Base-by-base conservation (phyloP, 2,113 vertebrate genomes). In the Mus pahari region DNA sequence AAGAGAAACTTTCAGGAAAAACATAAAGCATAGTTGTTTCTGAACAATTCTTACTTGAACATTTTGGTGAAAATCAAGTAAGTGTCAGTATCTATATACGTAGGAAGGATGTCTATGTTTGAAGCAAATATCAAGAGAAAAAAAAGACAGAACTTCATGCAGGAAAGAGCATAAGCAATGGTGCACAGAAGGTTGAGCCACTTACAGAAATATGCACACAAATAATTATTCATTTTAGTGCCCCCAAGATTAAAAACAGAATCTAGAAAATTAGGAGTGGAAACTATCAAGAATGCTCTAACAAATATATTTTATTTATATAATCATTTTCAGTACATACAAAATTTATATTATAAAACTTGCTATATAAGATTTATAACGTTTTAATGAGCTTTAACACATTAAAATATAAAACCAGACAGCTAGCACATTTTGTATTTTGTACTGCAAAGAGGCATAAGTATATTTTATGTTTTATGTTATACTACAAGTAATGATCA, bases 241-340 rank as follows among this genome's bases (percentile, higher is more conserved):
- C 20, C 14, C 75, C 62, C 55, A 75, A 66, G 20, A 75, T 22
- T 92, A 92, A 89, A 70, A 55, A 53, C 11, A 4, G 71, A 17
- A 88, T n/a, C 3, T 26, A 55, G 7, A 90, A 74, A 42, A 17
- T 87, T 19, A 86, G 11, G n/a, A 5, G 0, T 71, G 26, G 12
- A 70, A 92, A 68, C 0, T 50, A 60, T 84, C 77, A 68, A 60
- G 33, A 82, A 42, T 73, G 50, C 1, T 60, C 3, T 39, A 79
- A 90, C 60, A 92, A 68, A 91, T 79, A 17, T n/a, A 79, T 90
- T 78, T 84, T 70, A 16, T 58, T 95, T 60, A 36, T 66, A 55
- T 78, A 66, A 71, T 36, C 28, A 5, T 75, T 90, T 95, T 84
- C 58, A n/a, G 12, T 77, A 39, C 9, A 78, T 78, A 64, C 8